Evolutionary conservation across 2,113 vertebrate genomes (phyloP).

Genomic region (Glaucidium brasilianum): DNA sequence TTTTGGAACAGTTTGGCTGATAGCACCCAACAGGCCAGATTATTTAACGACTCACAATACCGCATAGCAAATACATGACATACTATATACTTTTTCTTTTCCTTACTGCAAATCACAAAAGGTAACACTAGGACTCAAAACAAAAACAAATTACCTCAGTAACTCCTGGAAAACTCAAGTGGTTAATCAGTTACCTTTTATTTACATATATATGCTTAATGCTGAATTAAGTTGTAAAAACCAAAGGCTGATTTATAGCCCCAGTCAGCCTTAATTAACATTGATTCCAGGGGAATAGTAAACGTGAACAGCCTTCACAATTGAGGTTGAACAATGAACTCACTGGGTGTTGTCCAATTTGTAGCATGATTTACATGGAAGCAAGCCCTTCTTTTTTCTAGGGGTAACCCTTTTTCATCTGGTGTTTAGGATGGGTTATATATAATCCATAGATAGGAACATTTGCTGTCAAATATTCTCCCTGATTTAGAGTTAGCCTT

Average conservation of each 20-base stretch:
- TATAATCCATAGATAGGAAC: constrained; percentile 87
- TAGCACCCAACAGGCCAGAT: not conserved
- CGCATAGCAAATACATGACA: constrained; percentile 13
- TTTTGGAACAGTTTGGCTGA: constrained; percentile 17
- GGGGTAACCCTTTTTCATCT: constrained; percentile 84
- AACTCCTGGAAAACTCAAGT: constrained; percentile 71
- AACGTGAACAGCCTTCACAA: constrained; percentile 88
- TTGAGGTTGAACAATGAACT: constrained; percentile 88
- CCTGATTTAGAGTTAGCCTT: constrained; percentile 90
- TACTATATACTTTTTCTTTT: not conserved
- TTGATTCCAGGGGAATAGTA: constrained; percentile 89
- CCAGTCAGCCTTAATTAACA: constrained; percentile 91
- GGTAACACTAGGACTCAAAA: constrained; percentile 57
- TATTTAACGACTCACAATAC: constrained; percentile 5
- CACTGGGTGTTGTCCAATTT: constrained; percentile 92
- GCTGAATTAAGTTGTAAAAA: constrained; percentile 80
- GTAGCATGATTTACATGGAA: constrained; percentile 95
- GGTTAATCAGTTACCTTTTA: constrained; percentile 84
- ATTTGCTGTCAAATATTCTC: constrained; percentile 88
- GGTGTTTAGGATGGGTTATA: constrained; percentile 85
- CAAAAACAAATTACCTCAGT: constrained; percentile 71
- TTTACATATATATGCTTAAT: constrained; percentile 84
- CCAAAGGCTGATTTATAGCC: constrained; percentile 89
- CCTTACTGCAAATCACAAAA: constrained; percentile 58
- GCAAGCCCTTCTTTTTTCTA: constrained; percentile 80